phyloP scores from a whole-genome alignment of 1,140 invertebrate species.

The Latrodectus geometricus region DNA sequence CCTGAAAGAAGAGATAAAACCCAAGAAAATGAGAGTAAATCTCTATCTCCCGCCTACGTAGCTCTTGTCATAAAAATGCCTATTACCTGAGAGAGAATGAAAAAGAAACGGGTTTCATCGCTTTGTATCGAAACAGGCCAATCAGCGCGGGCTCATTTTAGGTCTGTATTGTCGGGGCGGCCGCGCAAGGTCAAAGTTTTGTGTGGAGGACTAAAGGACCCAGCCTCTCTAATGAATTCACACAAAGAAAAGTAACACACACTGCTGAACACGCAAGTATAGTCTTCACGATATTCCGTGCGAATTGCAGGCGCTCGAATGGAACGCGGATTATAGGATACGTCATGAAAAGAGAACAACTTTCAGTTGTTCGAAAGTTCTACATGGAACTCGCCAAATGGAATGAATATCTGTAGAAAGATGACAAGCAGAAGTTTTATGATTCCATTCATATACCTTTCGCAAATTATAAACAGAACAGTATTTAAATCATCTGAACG shows the following conservation, averaged over 20 bases:
- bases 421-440: no score
- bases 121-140: background rate
- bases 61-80: constrained; percentile 16
- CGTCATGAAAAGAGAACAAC: background rate
- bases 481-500: no score
- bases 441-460: no score
- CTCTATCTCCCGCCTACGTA: constrained; percentile 14
- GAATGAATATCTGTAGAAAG: no score
- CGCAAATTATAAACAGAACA: no score
- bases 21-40: no score
- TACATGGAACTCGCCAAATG: no score
- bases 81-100: constrained; percentile 11
- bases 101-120: constrained; percentile 37
- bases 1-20: no score
- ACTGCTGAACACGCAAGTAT: constrained; percentile 17
- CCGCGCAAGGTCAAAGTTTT: constrained; percentile 21
- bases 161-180: constrained; percentile 31
- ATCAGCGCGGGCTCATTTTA: constrained; percentile 31
- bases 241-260: background rate
- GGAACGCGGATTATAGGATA: constrained; percentile 30
- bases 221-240: background rate
- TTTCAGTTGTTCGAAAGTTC: no score
- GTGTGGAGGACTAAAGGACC: background rate
- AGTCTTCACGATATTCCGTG: constrained; percentile 6
- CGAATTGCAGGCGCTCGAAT: constrained; percentile 26